Percentiles rank a stretch among this genome's conserved stretches.
phyloP scores from a whole-genome alignment of 2,888 invertebrate genomes.

The Eilema depressum region DNA sequence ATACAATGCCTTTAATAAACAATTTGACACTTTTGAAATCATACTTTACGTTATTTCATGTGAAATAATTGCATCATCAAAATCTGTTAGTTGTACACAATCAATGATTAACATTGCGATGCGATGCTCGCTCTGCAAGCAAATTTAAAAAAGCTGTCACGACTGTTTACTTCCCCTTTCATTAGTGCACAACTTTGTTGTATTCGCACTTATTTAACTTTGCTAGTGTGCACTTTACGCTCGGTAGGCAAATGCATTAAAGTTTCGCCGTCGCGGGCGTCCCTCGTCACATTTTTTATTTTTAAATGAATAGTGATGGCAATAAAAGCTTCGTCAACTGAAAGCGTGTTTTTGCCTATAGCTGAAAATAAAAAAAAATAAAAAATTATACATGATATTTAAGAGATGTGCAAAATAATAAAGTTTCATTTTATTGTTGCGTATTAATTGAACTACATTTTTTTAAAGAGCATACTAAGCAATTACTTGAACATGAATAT shows the following conservation, averaged over 20 bases:
- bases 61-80: too few species aligned
- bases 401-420: too few species aligned
- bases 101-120: not conserved
- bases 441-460: too few species aligned
- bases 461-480: not conserved
- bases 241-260: slow-evolving; percentile 4
- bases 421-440: too few species aligned
- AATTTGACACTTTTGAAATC: not conserved
- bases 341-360: not conserved
- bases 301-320: not conserved
- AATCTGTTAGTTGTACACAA: too few species aligned
- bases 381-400: too few species aligned
- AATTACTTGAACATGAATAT: not conserved
- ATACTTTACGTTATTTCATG: too few species aligned
- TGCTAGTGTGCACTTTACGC: not conserved
- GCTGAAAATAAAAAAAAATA: not conserved
- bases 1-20: too few species aligned
- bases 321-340: not conserved
- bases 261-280: not conserved
- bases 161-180: not conserved
- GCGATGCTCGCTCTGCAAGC: not conserved
- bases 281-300: not conserved
- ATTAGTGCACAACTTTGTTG: not conserved
- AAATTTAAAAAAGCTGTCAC: not conserved
- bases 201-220: not conserved